Conservation (phyloP, 2,888 invertebrate genomes). For the Odontothrips loti region DNA sequence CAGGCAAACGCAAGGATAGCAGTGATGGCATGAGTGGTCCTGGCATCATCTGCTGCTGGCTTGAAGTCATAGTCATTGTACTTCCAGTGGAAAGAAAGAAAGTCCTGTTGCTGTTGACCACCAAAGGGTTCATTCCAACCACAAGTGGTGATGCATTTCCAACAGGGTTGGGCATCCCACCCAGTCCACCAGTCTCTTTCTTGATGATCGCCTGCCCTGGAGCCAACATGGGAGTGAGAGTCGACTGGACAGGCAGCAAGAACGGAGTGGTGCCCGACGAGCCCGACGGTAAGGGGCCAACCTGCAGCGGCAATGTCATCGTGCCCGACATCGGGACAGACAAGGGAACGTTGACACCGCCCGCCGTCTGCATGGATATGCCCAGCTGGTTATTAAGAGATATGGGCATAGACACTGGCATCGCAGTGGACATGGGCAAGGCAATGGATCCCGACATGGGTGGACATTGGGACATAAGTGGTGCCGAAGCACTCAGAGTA, state of each 20-base stretch:
- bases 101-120: conserved; percentile 6
- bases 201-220: not conserved
- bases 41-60: conserved; percentile 1
- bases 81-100: conserved; percentile 3
- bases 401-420: not conserved
- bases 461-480: not conserved
- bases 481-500: not conserved
- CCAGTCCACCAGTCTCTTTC: not conserved
- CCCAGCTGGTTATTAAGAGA: not conserved
- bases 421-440: not conserved
- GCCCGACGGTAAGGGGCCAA: not conserved
- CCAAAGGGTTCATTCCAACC: not conserved
- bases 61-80: conserved; percentile 1
- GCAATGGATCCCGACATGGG: not conserved
- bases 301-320: not conserved
- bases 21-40: not conserved
- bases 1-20: not conserved
- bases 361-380: not conserved
- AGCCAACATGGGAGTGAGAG: not conserved
- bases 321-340: not conserved
- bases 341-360: not conserved
- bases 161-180: not conserved
- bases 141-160: not conserved
- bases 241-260: not conserved
- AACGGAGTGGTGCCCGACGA: not conserved